phyloP scores from a whole-genome alignment of 2,888 invertebrate genomes.

The Leptopilina myrica region DNA sequence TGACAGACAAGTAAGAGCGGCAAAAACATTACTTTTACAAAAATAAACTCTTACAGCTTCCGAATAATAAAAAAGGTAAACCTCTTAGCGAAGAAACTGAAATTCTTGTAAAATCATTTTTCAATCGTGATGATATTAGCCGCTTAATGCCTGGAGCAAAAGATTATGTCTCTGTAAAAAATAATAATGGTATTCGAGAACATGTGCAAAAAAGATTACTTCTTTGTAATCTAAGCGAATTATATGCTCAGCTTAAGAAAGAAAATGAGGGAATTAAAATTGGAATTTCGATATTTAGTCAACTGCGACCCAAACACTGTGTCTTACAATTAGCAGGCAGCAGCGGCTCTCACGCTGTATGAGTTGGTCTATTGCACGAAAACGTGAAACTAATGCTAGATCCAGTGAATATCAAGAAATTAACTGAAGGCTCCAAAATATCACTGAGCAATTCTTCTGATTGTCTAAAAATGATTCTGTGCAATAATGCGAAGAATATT shows the following conservation, averaged over 20 bases:
- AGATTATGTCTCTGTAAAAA: no score
- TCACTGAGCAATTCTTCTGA: no score
- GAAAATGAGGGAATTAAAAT: background rate
- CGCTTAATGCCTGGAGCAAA: no score
- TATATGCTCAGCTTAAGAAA: background rate
- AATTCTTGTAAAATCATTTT: conserved; percentile 22
- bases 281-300: background rate
- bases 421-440: no score
- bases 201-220: no score
- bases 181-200: no score
- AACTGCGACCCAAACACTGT: no score
- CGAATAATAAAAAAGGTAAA: background rate
- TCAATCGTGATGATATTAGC: background rate
- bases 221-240: background rate
- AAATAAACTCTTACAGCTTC: background rate
- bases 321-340: no score
- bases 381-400: no score
- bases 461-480: no score
- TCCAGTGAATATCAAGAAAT: no score
- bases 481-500: background rate
- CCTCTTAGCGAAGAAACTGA: background rate
- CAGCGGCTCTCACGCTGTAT: background rate
- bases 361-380: conserved; percentile 41
- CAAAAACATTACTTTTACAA: background rate
- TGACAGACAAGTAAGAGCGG: conserved; percentile 1